Percentiles rank a stretch among this genome's conserved stretches.
These are phyloP conservation scores for Suricata suricatta DNA, from an alignment of 2,113 vertebrate genomes.

Conservation along the genomic window DNA sequence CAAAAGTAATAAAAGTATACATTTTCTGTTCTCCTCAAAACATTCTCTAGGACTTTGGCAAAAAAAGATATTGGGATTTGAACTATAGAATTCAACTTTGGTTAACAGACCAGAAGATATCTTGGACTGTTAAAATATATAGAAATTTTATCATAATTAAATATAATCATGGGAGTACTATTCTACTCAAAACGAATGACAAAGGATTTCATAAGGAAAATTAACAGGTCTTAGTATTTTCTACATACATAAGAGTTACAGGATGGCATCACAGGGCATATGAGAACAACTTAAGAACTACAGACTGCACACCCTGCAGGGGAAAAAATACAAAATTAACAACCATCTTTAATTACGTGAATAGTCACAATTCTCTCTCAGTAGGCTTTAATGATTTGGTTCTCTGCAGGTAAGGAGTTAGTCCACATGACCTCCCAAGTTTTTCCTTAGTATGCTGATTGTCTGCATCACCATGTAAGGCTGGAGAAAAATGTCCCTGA, in stretches of 20 bases:
- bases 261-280: background rate
- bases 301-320: background rate
- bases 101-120: background rate
- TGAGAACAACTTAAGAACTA: background rate
- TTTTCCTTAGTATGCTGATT: background rate
- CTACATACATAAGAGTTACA: background rate
- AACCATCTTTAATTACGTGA: background rate
- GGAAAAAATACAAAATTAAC: background rate
- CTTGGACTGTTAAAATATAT: background rate
- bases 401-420: background rate
- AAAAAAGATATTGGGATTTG: background rate
- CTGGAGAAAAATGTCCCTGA: background rate
- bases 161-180: background rate
- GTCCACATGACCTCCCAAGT: background rate
- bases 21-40: slow-evolving; percentile 74
- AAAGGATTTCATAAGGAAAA: background rate
- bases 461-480: background rate
- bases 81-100: background rate
- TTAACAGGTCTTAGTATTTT: background rate
- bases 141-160: slow-evolving; percentile 18
- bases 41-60: slow-evolving; percentile 48
- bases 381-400: background rate
- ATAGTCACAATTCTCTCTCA: background rate
- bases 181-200: slow-evolving; percentile 27
- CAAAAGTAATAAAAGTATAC: slow-evolving; percentile 48